A percentile compares a stretch with the other conserved stretches of the same genome.
phyloP scores from a whole-genome alignment of 30 jellyfish, hydroid and myxozoan species.

The Hydractinia symbiolongicarpus region DNA sequence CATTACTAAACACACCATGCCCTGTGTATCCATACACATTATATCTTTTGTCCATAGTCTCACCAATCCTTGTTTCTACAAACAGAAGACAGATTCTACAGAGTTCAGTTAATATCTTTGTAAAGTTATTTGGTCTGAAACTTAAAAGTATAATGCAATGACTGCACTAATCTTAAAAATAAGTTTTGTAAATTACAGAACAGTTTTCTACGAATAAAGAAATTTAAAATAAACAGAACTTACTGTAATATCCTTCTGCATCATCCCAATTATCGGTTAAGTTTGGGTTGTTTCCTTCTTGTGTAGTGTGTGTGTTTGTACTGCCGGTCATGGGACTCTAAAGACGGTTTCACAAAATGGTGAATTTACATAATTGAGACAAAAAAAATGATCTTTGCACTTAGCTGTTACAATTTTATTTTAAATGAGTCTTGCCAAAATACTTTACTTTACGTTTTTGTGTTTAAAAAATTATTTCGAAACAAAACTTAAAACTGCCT shows the following conservation, averaged over 20 bases:
- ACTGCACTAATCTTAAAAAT: no score
- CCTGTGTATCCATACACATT: conserved; percentile 93
- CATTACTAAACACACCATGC: conserved; percentile 98
- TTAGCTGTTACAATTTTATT: no score
- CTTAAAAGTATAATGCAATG: no score
- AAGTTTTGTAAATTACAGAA: background rate
- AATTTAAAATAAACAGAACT: conserved; percentile 1
- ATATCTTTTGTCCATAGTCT: conserved; percentile 66
- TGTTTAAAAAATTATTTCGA: no score
- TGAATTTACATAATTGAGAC: no score
- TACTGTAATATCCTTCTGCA: conserved; percentile 97
- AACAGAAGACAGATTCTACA: background rate
- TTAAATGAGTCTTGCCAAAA: no score
- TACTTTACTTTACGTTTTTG: no score
- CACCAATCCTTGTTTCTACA: conserved; percentile 83
- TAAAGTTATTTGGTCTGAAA: no score
- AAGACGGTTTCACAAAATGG: background rate
- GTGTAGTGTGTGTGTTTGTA: background rate
- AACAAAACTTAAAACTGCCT: no score
- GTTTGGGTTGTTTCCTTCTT: conserved; percentile 57
- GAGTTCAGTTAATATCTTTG: background rate
- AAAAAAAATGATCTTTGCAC: no score
- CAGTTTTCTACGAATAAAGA: background rate
- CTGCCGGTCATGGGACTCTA: conserved; percentile 32
- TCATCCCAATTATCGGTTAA: conserved; percentile 94